phyloP scores from a whole-genome alignment of 2,888 invertebrate species.

The Agrilus cyanescens region DNA sequence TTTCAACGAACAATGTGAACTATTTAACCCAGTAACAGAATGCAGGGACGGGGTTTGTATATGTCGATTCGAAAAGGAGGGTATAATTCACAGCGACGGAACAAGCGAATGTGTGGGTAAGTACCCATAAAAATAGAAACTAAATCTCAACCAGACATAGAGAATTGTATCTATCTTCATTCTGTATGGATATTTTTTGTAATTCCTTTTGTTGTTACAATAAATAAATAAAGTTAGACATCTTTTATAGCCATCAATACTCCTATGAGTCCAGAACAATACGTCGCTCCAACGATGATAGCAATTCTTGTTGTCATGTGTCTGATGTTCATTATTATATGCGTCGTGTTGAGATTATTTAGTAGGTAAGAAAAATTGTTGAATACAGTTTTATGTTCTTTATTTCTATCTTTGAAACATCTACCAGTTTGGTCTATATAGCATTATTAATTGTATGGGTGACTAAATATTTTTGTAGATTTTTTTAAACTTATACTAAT shows the following conservation, averaged over 20 bases:
- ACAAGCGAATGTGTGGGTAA: slow-evolving; percentile 63
- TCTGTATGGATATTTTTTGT: background rate
- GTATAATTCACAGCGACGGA: slow-evolving; percentile 58
- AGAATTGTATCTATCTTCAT: too few relatives aligned
- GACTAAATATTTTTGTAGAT: too few relatives aligned
- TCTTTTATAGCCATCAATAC: slow-evolving; percentile 44
- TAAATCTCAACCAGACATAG: background rate
- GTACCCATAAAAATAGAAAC: slow-evolving; percentile 16
- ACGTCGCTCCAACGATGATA: slow-evolving; percentile 83
- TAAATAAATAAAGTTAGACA: slow-evolving; percentile 10
- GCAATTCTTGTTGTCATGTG: slow-evolving; percentile 82
- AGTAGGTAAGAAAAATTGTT: slow-evolving; percentile 59
- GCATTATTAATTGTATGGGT: too few relatives aligned
- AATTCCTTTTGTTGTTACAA: background rate
- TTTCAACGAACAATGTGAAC: slow-evolving; percentile 77
- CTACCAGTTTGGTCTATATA: too few relatives aligned
- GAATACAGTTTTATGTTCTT: background rate
- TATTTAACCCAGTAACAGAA: slow-evolving; percentile 59
- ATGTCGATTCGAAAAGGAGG: slow-evolving; percentile 69
- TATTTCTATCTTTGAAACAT: too few relatives aligned
- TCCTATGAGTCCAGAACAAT: slow-evolving; percentile 48
- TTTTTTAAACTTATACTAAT: too few relatives aligned
- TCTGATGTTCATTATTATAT: slow-evolving; percentile 88
- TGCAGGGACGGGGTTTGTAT: slow-evolving; percentile 68
- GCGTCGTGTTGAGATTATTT: slow-evolving; percentile 81